A percentile compares a stretch with the other conserved stretches of the same genome.
These are phyloP conservation scores for Kryptolebias marmoratus DNA, from an alignment of 2,113 vertebrate species.

Conservation along the genomic window DNA sequence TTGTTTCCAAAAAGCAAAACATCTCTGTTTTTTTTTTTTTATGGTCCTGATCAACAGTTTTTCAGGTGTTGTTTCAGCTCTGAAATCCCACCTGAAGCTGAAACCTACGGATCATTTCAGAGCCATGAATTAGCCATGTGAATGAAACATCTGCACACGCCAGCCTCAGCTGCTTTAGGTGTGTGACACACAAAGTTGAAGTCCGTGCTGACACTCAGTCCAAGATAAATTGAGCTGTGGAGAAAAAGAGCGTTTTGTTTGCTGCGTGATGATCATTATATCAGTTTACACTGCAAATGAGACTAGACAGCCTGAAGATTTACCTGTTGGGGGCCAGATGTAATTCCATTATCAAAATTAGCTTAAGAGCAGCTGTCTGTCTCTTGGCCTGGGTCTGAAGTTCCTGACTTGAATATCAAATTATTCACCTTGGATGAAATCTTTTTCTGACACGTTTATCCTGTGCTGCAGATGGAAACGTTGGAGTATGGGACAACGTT, in stretches of 20 bases:
- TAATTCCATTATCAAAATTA: constrained; percentile 48
- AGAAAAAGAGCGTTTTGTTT: background rate
- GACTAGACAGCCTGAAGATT: constrained; percentile 9
- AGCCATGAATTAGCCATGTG: too few relatives aligned
- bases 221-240: too few relatives aligned
- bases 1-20: too few relatives aligned
- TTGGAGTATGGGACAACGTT: too few relatives aligned
- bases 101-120: too few relatives aligned
- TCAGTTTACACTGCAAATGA: constrained; percentile 6
- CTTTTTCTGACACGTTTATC: background rate
- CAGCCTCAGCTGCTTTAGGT: too few relatives aligned
- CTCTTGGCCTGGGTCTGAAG: background rate
- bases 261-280: background rate
- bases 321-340: background rate
- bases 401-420: constrained; percentile 5
- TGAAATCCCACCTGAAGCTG: too few relatives aligned
- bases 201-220: background rate
- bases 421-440: background rate
- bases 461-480: background rate
- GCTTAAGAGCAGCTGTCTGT: constrained; percentile 30
- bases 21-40: background rate
- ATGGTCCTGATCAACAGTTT: too few relatives aligned
- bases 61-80: too few relatives aligned
- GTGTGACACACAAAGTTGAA: too few relatives aligned
- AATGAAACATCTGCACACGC: too few relatives aligned